Evolutionary conservation across 2,113 vertebrate genomes (phyloP).

Genomic region (Formicarius rufipectus): DNA sequence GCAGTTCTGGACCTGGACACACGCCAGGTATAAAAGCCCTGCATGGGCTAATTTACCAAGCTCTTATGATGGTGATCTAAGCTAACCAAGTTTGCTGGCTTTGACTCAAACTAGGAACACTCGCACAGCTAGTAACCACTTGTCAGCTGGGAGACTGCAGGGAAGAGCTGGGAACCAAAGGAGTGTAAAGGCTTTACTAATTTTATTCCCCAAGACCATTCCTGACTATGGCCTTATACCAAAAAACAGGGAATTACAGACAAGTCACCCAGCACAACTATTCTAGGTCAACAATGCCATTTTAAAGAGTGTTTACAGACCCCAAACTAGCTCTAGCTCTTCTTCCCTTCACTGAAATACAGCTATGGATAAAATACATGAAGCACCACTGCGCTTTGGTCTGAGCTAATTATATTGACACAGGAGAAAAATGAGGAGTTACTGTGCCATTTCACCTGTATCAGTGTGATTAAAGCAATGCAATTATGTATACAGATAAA

Average conservation of each 20-base stretch:
- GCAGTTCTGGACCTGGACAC: slow-evolving; percentile 23
- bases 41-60: slow-evolving; percentile 12
- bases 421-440: background rate
- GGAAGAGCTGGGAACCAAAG: background rate
- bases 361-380: background rate
- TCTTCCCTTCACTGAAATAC: background rate
- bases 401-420: background rate
- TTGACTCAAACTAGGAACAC: background rate
- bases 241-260: background rate
- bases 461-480: background rate
- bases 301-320: background rate
- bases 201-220: background rate
- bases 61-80: background rate
- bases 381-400: background rate
- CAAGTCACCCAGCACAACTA: background rate
- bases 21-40: slow-evolving; percentile 19
- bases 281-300: background rate
- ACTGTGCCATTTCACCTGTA: background rate
- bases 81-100: background rate
- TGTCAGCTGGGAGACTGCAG: background rate
- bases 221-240: background rate
- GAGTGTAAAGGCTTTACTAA: background rate
- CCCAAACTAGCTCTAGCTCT: background rate
- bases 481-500: background rate
- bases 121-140: background rate